Evolutionary conservation across 2,797 vertebrate genomes (phyloP).

Genomic region (Echeneis naucrates): DNA sequence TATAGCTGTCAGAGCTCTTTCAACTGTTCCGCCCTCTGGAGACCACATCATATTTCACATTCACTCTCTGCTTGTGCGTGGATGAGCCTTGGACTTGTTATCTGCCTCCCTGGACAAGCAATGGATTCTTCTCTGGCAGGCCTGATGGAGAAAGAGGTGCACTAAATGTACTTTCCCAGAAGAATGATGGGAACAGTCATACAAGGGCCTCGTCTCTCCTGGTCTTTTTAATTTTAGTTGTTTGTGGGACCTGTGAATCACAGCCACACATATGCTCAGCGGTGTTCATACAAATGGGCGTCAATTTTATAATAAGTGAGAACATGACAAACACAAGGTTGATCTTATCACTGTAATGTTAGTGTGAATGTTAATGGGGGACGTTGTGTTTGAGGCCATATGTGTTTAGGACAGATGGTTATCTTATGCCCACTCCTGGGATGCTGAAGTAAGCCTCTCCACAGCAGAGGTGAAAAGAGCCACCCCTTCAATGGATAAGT

Average conservation of each 20-base stretch:
- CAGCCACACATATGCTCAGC: constrained; percentile 4
- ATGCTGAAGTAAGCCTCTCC: not conserved
- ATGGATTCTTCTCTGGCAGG: constrained; percentile 55
- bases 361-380: not conserved
- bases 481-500: not conserved
- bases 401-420: not conserved
- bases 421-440: not conserved
- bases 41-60: constrained; percentile 71
- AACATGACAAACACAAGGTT: not conserved
- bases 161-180: constrained; percentile 31
- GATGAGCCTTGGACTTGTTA: constrained; percentile 51
- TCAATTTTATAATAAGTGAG: constrained; percentile 17
- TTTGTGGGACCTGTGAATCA: constrained; percentile 35
- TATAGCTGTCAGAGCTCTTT: constrained; percentile 40
- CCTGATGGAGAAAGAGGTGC: constrained; percentile 52
- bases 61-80: constrained; percentile 46
- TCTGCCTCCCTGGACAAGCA: constrained; percentile 55
- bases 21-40: constrained; percentile 37
- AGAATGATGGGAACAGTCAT: constrained; percentile 22
- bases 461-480: not conserved
- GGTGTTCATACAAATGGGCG: not conserved
- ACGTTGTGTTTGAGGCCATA: constrained; percentile 7
- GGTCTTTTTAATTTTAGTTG: too few species aligned
- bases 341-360: not conserved
- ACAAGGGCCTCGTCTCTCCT: not conserved